Conservation (phyloP, 2,888 invertebrate genomes). For the Ennomos erosarius region DNA sequence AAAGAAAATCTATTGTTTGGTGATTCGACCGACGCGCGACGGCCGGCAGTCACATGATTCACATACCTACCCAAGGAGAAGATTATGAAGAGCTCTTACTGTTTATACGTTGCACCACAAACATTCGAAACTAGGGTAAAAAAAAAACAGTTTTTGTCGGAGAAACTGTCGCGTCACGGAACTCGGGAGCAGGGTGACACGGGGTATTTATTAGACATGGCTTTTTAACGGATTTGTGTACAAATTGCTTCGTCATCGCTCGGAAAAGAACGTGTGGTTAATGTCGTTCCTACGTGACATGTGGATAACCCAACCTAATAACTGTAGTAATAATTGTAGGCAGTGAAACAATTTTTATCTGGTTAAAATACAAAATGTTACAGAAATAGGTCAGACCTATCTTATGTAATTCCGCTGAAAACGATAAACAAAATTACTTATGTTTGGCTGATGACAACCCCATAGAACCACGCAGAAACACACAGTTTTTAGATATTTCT, state of each 20-base stretch:
- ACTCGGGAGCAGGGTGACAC: slow-evolving; percentile 44
- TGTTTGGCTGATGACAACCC: too few relatives aligned
- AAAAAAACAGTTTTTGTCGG: slow-evolving; percentile 47
- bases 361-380: too few relatives aligned
- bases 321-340: too few relatives aligned
- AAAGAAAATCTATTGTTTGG: too few relatives aligned
- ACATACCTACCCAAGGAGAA: too few relatives aligned
- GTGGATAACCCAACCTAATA: background rate
- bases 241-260: slow-evolving; percentile 37
- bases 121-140: slow-evolving; percentile 53
- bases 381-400: background rate
- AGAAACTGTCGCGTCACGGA: slow-evolving; percentile 56
- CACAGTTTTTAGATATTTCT: too few relatives aligned
- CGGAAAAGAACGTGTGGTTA: slow-evolving; percentile 15
- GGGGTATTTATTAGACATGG: slow-evolving; percentile 39
- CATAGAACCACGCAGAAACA: too few relatives aligned
- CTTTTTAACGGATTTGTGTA: slow-evolving; percentile 39
- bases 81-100: slow-evolving; percentile 8
- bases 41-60: too few relatives aligned
- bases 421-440: too few relatives aligned
- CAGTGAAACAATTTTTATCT: background rate
- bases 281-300: slow-evolving; percentile 22
- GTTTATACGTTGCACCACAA: slow-evolving; percentile 31
- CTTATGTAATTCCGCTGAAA: too few relatives aligned
- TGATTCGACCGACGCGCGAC: too few relatives aligned